Evolutionary conservation across 2,888 invertebrate species (phyloP).

Genomic region (Dromius quadrimaculatus): DNA sequence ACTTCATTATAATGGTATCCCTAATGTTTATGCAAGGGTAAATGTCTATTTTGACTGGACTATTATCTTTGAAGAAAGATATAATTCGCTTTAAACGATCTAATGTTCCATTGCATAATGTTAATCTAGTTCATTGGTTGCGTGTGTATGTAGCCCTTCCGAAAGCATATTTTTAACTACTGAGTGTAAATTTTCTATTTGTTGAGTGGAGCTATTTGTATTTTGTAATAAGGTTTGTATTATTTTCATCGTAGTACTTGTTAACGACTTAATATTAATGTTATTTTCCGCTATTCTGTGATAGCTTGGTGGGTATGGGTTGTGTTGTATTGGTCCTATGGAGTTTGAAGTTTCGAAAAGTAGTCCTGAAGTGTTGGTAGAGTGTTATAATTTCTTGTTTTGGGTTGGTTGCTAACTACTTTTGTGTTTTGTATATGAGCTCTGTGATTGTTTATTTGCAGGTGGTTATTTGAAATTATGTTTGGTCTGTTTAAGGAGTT

Average conservation of each 20-base stretch:
- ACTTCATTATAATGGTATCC: too few species aligned
- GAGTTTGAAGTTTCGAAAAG: background rate
- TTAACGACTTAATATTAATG: background rate
- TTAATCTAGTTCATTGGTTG: background rate
- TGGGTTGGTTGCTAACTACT: background rate
- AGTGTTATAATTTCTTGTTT: background rate
- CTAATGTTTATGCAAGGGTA: too few species aligned
- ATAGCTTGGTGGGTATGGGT: background rate
- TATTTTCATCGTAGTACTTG: background rate
- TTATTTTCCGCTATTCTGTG: constrained; percentile 1
- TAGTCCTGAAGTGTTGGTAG: background rate
- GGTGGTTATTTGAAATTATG: background rate
- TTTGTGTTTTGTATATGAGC: background rate
- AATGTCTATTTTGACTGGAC: too few species aligned
- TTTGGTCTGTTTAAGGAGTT: background rate
- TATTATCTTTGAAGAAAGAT: constrained; percentile 3
- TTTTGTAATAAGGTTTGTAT: background rate
- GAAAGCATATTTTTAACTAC: constrained; percentile 13
- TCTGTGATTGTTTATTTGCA: background rate
- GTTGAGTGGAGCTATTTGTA: constrained; percentile 7
- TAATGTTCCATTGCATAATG: constrained; percentile 16
- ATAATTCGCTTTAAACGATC: background rate
- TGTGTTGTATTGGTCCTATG: background rate
- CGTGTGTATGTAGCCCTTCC: background rate
- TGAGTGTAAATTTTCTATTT: constrained; percentile 12